Conservation (phyloP, 2,888 invertebrate genomes). For the Ormyrus pomaceus region DNA sequence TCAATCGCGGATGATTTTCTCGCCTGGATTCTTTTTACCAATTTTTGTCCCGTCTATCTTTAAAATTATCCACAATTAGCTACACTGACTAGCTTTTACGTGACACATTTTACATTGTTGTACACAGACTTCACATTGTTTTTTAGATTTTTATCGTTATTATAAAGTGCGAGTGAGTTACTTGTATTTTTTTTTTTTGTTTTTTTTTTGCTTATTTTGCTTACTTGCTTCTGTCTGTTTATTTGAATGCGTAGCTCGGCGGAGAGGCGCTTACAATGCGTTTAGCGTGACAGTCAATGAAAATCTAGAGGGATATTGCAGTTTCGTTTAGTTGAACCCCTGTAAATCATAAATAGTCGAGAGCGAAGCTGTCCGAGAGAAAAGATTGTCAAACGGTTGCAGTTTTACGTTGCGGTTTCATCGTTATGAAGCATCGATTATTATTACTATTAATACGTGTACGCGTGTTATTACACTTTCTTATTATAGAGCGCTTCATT, state of each 20-base stretch:
- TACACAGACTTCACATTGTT: conserved; percentile 46
- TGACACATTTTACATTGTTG: conserved; percentile 47
- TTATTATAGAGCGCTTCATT: conserved; percentile 50
- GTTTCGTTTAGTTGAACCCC: neutral
- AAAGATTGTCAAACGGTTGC: conserved; percentile 39
- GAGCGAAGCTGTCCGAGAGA: conserved; percentile 9
- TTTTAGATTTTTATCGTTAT: conserved; percentile 11
- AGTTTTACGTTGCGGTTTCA: conserved; percentile 6
- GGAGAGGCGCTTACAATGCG: conserved; percentile 19
- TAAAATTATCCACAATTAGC: neutral
- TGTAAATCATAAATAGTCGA: conserved; percentile 1
- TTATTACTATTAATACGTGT: conserved; percentile 19
- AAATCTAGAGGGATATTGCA: neutral
- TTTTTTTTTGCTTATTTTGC: neutral
- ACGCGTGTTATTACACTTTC: conserved; percentile 1
- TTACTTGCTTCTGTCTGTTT: neutral
- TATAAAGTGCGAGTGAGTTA: conserved; percentile 28
- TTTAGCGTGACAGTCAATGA: neutral
- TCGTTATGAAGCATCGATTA: neutral
- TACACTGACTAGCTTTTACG: conserved; percentile 46
- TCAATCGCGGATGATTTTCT: conserved; percentile 1
- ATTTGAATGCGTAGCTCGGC: conserved; percentile 18
- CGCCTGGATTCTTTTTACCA: conserved; percentile 20
- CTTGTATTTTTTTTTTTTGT: conserved; percentile 22
- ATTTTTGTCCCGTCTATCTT: neutral